Evolutionary conservation across 1,140 invertebrate genomes (phyloP), one percentile per base, ranked within the genome.

Genomic region (Pseudomyrmex dendroicus): DNA sequence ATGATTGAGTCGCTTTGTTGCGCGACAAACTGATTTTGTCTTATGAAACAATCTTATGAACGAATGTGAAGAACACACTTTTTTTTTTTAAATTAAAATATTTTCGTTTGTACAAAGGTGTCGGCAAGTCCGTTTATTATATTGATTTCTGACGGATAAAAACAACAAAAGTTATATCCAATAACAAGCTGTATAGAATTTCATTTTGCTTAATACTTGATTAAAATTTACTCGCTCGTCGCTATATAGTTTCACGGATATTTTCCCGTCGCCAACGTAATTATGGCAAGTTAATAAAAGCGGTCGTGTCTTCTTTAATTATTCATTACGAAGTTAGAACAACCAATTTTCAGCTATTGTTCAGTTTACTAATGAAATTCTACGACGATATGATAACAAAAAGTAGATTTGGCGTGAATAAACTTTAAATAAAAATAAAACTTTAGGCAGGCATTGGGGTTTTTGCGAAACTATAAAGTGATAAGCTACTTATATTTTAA

Each of bases 301-400:
- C 35, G 35, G 67, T 77, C 63, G 54, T 25, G 15, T 70, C 35
- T 59, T 70, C 52, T 61, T 70, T 70, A 78, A 78, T 68, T 78
- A 70, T 44, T n/a, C 52, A 70, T 70, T 78, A 78, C 17, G 10
- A 68, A 78, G 35, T 78, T 70, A 48, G 70, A 73, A 57, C 20
- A 52, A 48, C 12, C 20, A 0, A 10, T 17, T 64, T 35, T 44
- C 61, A 7, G 50, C 13, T 77, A 20, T 66, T 20, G 63, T 57
- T 70, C 13, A 57, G 17, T 10, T n/a, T n/a, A 10, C 35, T 57
- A 68, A 78, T 78, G 22, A 59, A 78, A 78, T 78, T 78, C 20
- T 57, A 15, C 9, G 56, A 56, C 35, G 63, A 10, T 15, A 48
- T 57, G 15, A 12, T 3, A 20, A 20, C 20, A 68, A 57, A 35